Base-by-base conservation (phyloP, 2,113 vertebrate genomes). In the Poicephalus gulielmi region DNA sequence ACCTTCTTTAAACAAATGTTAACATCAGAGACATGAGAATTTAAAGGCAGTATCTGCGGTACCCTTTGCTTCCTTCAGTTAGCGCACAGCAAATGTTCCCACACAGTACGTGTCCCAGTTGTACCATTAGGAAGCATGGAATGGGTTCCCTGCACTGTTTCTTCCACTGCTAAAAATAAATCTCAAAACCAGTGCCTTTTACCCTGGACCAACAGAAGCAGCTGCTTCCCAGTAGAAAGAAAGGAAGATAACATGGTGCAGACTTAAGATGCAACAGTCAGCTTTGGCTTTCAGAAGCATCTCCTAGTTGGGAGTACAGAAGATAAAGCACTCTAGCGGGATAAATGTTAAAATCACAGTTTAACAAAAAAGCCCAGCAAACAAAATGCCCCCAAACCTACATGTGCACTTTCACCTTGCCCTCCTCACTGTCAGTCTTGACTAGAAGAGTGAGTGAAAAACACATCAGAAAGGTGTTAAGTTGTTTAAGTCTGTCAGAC, bases 1-100 rank as follows among this genome's bases (percentile, higher is more conserved):
- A 95, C 89, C 91, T 96, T 96, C 92, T 85, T 91, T 53, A 94
- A 94, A 92, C 81, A 96, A 94, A 95, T 85, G 86, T 85, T 97
- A 92, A 80, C 92, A 96, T 83, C 86, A 83, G 86, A 91, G 71
- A 91, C 77, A 78, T 24, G 74, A 95, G 60, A 75, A 55, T 88
- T 94, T 83, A 77, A 91, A 94, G 86, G 91, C 66, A 77, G n/a
- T 68, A 73, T 71, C 80, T 83, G 31, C 2, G 1, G 15, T 68
- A 86, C 35, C 47, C 60, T 76, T 78, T 84, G 59, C 73, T 79
- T 95, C 57, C 75, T 85, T 71, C 70, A 62, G 59, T 43, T 86
- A 71, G 43, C 52, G 77, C 55, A 68, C 23, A 93, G 76, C 44
- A 88, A 83, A 83, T 7, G 60, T 39, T n/a, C 57, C 43, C 68